Conservation (phyloP, 2,113 vertebrate species). For the Pitta sordida region DNA sequence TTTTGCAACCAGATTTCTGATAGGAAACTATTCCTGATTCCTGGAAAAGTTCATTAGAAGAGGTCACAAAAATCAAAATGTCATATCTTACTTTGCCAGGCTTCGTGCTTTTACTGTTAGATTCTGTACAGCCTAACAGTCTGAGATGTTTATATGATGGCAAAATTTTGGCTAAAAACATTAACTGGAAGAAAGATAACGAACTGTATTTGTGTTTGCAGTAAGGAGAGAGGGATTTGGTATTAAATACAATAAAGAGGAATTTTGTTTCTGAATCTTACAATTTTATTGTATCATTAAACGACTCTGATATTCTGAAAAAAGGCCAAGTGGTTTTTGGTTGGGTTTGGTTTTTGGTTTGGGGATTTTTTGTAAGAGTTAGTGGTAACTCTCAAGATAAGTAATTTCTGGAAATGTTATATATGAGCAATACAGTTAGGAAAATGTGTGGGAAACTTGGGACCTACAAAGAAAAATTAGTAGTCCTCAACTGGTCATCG, state of each 20-base stretch:
- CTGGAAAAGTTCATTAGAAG: neutral
- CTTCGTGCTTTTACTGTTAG: neutral
- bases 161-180: neutral
- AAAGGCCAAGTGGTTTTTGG: neutral
- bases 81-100: neutral
- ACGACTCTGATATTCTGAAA: no score
- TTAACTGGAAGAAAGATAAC: no score
- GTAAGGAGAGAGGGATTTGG: neutral
- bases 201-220: neutral
- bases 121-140: neutral
- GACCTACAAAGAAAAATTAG: neutral
- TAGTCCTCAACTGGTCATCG: neutral
- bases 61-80: neutral
- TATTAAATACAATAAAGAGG: neutral
- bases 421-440: neutral
- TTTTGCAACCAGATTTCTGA: neutral
- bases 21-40: neutral
- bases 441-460: neutral
- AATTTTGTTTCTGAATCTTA: neutral
- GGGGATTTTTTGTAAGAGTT: neutral
- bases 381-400: neutral
- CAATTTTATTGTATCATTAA: neutral
- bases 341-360: no score
- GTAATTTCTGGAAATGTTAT: neutral
- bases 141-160: neutral